Base-by-base conservation (phyloP, 2,113 vertebrate genomes). In the Oenanthe melanoleuca region DNA sequence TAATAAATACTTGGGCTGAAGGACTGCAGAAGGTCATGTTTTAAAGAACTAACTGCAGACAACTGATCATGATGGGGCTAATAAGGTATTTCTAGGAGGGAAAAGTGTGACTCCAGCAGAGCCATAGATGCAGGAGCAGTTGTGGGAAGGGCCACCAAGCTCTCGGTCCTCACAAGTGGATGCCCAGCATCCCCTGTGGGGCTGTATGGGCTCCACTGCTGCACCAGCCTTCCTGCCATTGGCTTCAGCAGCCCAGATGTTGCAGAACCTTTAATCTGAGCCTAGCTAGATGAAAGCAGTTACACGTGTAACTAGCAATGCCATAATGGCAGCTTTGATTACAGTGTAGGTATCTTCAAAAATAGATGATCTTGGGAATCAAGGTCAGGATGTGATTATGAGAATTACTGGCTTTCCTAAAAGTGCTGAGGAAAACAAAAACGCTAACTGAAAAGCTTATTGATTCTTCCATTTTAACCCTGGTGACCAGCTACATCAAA, bases 211-310 rank as follows among this genome's bases (percentile, higher is more conserved):
- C 33, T 71, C 40, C 59, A 19, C 28, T 64, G 57, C 33, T 86
- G 53, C 5, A 3, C 63, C 21, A 89, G 38, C 49, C 37, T 72
- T 71, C 26, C 34, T 80, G 38, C 77, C 60, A 33, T n/a, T 71
- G 52, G 26, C 81, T 87, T 84, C 61, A 78, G 77, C 44, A 74
- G 47, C 52, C 65, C 72, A 42, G 81, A 80, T 47, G 60, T 34
- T 77, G 47, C 84, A 79, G 78, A 89, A 72, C 78, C 92, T 95
- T 89, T 96, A 79, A 95, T 96, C 49, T 81, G 63, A 45, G 37
- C 5, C 55, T 37, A 63, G 28, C 31, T 69, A 92, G 88, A 95
- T 92, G 92, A 92, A 93, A 93, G 90, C 38, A 1, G 5, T 49
- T 57, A 26, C 88, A 93, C 24, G 26, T 73, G 66, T 71, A 81